These are phyloP conservation scores for Trematocara unimaculatum DNA, from an alignment of 2,113 vertebrate species.

Conservation along the genomic window DNA sequence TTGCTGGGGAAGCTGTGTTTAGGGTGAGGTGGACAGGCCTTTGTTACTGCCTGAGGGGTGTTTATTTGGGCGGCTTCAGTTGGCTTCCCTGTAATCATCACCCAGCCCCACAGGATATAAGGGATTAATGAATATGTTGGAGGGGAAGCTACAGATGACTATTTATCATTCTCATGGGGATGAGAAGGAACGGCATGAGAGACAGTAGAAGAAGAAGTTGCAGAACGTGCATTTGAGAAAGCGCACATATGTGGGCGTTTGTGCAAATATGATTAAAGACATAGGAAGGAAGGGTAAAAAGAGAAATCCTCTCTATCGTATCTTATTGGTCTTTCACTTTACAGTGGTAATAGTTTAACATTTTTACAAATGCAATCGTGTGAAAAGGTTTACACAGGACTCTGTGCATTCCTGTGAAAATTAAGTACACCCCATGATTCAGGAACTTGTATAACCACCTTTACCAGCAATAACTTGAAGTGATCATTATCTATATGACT, in stretches of 20 bases:
- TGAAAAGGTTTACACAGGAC: not conserved
- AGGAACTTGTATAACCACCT: not conserved
- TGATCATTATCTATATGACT: not conserved
- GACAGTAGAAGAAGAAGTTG: constrained; percentile 6
- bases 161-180: constrained; percentile 65
- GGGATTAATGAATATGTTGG: constrained; percentile 70
- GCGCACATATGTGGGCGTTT: not conserved
- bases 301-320: not conserved
- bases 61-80: constrained; percentile 71
- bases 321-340: not conserved
- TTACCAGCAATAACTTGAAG: not conserved
- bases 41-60: constrained; percentile 69
- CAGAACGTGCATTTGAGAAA: not conserved
- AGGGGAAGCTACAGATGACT: constrained; percentile 73
- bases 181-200: constrained; percentile 30
- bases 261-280: not conserved
- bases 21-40: constrained; percentile 70
- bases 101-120: constrained; percentile 67
- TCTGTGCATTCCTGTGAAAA: not conserved
- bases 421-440: not conserved
- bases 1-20: constrained; percentile 65
- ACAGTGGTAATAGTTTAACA: not conserved
- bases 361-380: not conserved
- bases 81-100: constrained; percentile 72
- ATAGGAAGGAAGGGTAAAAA: not conserved